Conservation (phyloP, 2,888 invertebrate genomes). For the Spodoptera picta region DNA sequence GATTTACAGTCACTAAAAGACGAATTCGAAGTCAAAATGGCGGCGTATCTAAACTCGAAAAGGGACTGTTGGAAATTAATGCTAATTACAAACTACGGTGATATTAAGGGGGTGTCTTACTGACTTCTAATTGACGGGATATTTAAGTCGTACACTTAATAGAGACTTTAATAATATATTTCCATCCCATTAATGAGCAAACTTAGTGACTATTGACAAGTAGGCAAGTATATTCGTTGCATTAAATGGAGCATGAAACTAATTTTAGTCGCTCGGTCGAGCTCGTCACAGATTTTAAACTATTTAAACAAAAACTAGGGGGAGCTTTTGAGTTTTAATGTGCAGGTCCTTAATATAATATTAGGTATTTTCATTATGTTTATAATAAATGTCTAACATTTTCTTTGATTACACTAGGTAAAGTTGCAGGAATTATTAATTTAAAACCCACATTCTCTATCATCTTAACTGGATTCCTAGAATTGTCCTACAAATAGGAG, state of each 20-base stretch:
- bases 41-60: constrained; percentile 8
- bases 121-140: constrained; percentile 31
- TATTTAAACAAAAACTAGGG: constrained; percentile 32
- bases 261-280: constrained; percentile 45
- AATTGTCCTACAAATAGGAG: too few relatives aligned
- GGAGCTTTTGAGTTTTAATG: neutral
- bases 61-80: neutral
- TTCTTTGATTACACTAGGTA: too few relatives aligned
- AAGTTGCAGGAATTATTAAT: too few relatives aligned
- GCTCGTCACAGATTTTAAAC: constrained; percentile 25
- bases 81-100: constrained; percentile 15
- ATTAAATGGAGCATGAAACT: constrained; percentile 55
- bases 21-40: constrained; percentile 3
- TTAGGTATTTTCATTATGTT: too few relatives aligned
- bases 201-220: constrained; percentile 46
- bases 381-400: too few relatives aligned
- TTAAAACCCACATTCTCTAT: too few relatives aligned
- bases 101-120: constrained; percentile 26
- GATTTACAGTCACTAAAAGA: too few relatives aligned
- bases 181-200: constrained; percentile 36
- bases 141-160: constrained; percentile 23
- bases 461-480: too few relatives aligned
- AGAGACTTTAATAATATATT: constrained; percentile 37
- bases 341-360: too few relatives aligned
- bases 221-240: constrained; percentile 40